Conservation (phyloP, 2,113 vertebrate species). For the Psilopsiagon aurifrons region DNA sequence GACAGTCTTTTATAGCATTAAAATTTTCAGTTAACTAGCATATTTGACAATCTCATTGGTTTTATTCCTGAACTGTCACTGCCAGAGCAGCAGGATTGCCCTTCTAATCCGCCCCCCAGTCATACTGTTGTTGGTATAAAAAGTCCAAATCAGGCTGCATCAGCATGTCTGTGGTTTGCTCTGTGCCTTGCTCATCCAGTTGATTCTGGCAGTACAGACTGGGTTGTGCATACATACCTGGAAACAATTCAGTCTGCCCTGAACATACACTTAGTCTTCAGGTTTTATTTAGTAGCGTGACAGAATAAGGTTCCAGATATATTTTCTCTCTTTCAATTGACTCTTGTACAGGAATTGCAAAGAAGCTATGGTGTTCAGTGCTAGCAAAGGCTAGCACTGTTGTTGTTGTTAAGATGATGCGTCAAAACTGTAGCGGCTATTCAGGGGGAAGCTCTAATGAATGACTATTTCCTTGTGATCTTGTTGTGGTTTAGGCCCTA, state of each 20-base stretch:
- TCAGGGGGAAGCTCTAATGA: conserved; percentile 68
- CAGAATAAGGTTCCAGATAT: not conserved
- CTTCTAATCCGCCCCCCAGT: not conserved
- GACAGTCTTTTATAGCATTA: not conserved
- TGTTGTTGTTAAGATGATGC: conserved; percentile 31
- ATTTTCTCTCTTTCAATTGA: not conserved
- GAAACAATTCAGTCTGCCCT: not conserved
- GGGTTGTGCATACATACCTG: not conserved
- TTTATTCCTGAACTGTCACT: not conserved
- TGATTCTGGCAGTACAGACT: not conserved
- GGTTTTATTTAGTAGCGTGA: not conserved
- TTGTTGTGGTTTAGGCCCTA: no score
- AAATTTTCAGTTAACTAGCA: not conserved
- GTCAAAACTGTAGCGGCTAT: conserved; percentile 39
- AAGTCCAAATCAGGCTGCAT: not conserved
- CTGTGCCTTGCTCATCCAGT: not conserved
- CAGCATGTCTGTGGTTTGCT: not conserved
- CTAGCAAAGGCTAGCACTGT: conserved; percentile 31
- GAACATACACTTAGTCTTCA: not conserved
- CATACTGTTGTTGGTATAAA: not conserved
- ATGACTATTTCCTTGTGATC: conserved; percentile 67
- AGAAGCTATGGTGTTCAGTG: conserved; percentile 63
- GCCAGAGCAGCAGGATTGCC: not conserved
- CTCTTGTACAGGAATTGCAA: conserved; percentile 59
- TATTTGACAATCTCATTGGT: not conserved